A percentile compares a stretch with the other conserved stretches of the same genome.
phyloP scores from a whole-genome alignment of 2,113 vertebrate genomes.

The Silurus asotus region DNA sequence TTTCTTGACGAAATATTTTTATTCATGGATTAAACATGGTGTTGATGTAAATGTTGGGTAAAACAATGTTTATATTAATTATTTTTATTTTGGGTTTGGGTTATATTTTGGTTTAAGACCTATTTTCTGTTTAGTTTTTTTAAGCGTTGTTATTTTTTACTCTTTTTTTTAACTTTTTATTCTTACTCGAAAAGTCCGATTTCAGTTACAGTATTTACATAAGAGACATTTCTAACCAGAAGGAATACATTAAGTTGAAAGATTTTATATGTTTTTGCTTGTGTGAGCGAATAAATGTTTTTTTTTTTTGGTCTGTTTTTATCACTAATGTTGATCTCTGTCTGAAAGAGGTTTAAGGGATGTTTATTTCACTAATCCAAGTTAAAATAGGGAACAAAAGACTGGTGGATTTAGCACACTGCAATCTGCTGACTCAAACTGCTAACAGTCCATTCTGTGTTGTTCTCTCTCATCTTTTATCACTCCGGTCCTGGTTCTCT shows the following conservation, averaged over 20 bases:
- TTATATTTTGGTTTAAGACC: too few relatives aligned
- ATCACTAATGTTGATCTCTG: slow-evolving; percentile 52
- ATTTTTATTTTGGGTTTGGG: too few relatives aligned
- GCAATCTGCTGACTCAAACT: slow-evolving; percentile 78
- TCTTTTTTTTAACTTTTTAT: not conserved
- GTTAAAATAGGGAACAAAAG: slow-evolving; percentile 64
- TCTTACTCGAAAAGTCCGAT: not conserved
- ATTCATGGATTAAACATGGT: not conserved
- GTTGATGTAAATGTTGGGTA: not conserved
- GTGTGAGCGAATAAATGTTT: slow-evolving; percentile 43
- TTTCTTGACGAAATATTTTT: not conserved
- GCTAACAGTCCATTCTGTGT: slow-evolving; percentile 65
- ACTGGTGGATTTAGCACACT: slow-evolving; percentile 64
- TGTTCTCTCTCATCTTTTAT: slow-evolving; percentile 34
- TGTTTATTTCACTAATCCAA: slow-evolving; percentile 69
- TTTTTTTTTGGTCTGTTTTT: slow-evolving; percentile 43
- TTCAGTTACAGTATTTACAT: not conserved
- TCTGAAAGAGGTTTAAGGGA: slow-evolving; percentile 63
- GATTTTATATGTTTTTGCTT: not conserved
- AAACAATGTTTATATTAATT: not conserved
- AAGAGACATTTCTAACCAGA: not conserved
- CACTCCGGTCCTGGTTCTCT: not conserved
- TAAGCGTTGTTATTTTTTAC: not conserved
- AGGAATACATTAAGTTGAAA: not conserved
- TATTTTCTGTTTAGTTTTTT: not conserved